Evolutionary conservation across 1,140 invertebrate genomes (phyloP), one percentile per base, ranked within the genome.

Genomic region (Aplysia californica): DNA sequence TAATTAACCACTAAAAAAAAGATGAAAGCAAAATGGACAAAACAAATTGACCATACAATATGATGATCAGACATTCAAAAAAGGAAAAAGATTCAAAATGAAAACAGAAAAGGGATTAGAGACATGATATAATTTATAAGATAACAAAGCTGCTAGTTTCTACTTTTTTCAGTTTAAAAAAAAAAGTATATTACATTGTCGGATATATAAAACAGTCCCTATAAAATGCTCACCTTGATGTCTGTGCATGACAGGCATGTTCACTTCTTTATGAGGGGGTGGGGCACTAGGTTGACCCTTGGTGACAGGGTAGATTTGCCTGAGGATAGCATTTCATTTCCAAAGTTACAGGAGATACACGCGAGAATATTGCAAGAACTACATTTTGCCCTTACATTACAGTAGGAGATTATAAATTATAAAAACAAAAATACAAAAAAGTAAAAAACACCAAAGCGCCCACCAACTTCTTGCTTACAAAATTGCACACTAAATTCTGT

Each of bases 171-270:
- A n/a, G n/a, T n/a, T n/a, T n/a, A n/a, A n/a, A n/a, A n/a, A n/a
- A n/a, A 66, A 35, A 50, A 50, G 10, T n/a, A 61, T 18, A 26
- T 21, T 61, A 61, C 26, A 66, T 33, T 33, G 29, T 33, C 33
- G 15, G 33, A 66, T 26, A 33, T 36, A 66, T 33, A 36, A 10
- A 20, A 61, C 10, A 6, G 26, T 21, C 10, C 26, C 26, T 61
- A 26, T n/a, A 61, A 61, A 66, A 66, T 10, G 18, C 72, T 75
- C 36, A 75, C 72, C 72, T 50, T 36, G 72, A 66, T 55, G 59
- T 50, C 59, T 65, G 41, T 75, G 72, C 72, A 75, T 75, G 6
- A 75, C 61, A n/a, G 72, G 72, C 72, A 75, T 75, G 50, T 66
- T 75, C 1, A 38, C 29, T 1, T 75, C 72, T 75, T 75, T 75